A percentile compares a stretch with the other conserved stretches of the same genome.
phyloP scores from a whole-genome alignment of 2,888 invertebrate species.

The Lasioglossum morio region DNA sequence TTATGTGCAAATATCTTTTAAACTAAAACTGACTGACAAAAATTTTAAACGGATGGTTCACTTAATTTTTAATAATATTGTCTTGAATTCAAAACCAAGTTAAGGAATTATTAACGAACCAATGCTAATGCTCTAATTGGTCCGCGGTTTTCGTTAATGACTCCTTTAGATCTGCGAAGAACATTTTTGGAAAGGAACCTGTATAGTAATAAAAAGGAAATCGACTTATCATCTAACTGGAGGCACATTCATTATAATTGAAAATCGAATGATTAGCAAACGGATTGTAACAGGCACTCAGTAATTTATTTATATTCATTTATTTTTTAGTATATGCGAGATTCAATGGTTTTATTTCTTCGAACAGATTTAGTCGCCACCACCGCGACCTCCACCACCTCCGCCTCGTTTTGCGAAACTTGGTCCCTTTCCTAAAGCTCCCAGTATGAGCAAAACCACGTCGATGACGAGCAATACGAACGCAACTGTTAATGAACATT shows the following conservation, averaged over 20 bases:
- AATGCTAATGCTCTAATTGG: too few species aligned
- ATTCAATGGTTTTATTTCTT: background rate
- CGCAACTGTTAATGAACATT: slow-evolving; percentile 3
- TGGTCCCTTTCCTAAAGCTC: slow-evolving; percentile 7
- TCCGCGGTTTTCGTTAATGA: too few species aligned
- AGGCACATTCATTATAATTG: background rate
- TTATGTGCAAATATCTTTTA: too few species aligned
- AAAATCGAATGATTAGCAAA: background rate
- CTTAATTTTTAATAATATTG: background rate
- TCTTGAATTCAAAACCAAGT: background rate
- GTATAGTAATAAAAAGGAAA: background rate
- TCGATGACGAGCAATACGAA: slow-evolving; percentile 10
- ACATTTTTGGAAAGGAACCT: too few species aligned
- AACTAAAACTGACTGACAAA: too few species aligned
- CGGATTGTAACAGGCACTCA: background rate
- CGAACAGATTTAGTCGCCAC: background rate
- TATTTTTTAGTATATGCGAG: background rate
- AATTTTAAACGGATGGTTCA: too few species aligned
- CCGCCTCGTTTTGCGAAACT: background rate
- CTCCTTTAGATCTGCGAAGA: too few species aligned
- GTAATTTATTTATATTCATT: background rate
- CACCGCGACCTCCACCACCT: background rate
- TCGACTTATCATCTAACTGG: background rate
- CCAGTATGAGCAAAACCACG: background rate
- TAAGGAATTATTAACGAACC: background rate